A percentile compares a stretch with the other conserved stretches of the same genome.
phyloP scores from a whole-genome alignment of 2,888 invertebrate species.

The Nowickia ferox region DNA sequence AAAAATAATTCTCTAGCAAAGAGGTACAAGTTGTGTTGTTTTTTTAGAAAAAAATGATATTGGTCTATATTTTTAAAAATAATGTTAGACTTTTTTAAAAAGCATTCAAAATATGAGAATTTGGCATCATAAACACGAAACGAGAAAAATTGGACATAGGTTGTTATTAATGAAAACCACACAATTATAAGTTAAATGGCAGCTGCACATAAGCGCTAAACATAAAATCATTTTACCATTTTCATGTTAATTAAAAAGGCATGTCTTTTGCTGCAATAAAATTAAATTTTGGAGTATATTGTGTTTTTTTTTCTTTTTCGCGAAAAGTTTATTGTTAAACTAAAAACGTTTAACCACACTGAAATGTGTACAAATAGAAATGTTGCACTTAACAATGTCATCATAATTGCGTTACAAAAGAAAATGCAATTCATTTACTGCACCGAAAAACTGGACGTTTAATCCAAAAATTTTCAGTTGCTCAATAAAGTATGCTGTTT shows the following conservation, averaged over 20 bases:
- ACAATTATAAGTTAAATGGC: neutral
- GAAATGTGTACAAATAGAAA: neutral
- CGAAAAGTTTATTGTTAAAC: neutral
- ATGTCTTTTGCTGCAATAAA: conserved; percentile 43
- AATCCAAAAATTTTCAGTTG: neutral
- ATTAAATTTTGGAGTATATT: neutral
- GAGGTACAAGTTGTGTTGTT: too few relatives aligned
- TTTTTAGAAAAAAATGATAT: too few relatives aligned
- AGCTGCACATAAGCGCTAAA: neutral
- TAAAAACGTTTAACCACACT: conserved; percentile 2
- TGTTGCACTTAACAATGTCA: conserved; percentile 36
- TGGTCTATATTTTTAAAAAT: too few relatives aligned
- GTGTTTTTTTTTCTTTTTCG: neutral
- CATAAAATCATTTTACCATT: neutral
- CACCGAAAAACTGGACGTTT: neutral
- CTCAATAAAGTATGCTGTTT: too few relatives aligned
- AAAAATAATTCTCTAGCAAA: too few relatives aligned
- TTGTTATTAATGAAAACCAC: too few relatives aligned
- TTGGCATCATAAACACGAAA: too few relatives aligned
- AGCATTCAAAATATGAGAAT: too few relatives aligned
- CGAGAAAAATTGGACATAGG: too few relatives aligned
- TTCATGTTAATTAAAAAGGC: conserved; percentile 55
- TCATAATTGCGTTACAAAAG: conserved; percentile 52
- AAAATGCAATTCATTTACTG: neutral
- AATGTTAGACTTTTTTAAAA: too few relatives aligned